Base-by-base conservation (phyloP, 2,797 vertebrate genomes). In the Meda fulgida region DNA sequence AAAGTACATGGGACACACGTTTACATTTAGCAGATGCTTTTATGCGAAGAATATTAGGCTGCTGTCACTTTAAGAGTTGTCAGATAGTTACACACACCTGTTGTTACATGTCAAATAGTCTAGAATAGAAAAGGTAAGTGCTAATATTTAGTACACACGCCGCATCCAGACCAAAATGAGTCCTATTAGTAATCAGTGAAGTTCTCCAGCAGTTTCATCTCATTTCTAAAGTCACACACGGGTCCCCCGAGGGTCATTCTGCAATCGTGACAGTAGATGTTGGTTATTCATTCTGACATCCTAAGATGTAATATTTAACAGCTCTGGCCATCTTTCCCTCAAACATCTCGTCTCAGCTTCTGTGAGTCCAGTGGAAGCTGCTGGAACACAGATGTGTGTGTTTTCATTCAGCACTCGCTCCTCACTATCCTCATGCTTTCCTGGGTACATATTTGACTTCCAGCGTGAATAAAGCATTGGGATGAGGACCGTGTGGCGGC, bases 391-490 rank as follows among this genome's bases (percentile, higher is more conserved):
- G 80, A 85, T 80, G 4, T 18, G 10, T 83, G 14, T 65, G 55
- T 80, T 82, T 67, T 84, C 75, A 82, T 69, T 86, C 80, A 10
- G 71, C 80, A 81, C 77, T 71, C n/a, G 63, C 80, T 40, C 18
- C 80, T 40, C 55, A 9, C 80, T 38, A 46, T 48, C 36, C 76
- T 67, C 40, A 80, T 16, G 55, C 73, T 51, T 80, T 65, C 83
- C 65, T 43, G 58, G 80, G 86, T 86, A 85, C 80, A 73, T 81
- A 78, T 87, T 81, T 87, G 85, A 83, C 77, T 83, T 89, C 75
- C 76, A 84, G 83, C 80, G 69, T 78, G 78, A 84, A 85, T 89
- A 78, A 78, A 87, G 72, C 83, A 88, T 38, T 36, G 70, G 38
- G 79, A 48, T 36, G 53, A 58, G 51, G 53, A 58, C 51, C 29